Conservation (phyloP, 35 echinoderm and acorn worm genomes). For the Nesometra sesokonis region DNA sequence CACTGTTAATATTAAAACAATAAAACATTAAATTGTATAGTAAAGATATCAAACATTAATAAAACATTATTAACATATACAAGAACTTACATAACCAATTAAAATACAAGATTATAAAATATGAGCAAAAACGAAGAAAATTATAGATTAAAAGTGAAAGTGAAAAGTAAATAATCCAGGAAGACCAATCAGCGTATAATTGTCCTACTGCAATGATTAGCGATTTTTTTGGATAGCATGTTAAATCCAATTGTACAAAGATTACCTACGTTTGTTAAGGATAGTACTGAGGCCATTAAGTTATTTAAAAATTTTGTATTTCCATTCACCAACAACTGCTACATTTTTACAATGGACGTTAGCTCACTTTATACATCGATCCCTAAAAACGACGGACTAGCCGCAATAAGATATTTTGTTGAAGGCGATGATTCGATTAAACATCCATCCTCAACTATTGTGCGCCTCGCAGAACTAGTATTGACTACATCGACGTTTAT, state of each 20-base stretch:
- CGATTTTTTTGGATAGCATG: background rate
- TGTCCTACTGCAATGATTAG: conserved; percentile 15
- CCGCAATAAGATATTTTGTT: background rate
- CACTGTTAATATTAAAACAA: no score
- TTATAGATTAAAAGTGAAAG: no score
- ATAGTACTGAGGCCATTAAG: background rate
- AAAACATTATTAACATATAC: no score
- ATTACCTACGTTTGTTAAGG: background rate
- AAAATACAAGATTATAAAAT: no score
- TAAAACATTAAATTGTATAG: no score
- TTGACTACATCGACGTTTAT: background rate
- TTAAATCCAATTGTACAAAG: background rate
- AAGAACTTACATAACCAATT: no score
- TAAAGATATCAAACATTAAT: no score
- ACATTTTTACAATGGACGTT: conserved; percentile 33
- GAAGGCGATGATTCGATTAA: background rate
- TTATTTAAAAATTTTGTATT: background rate
- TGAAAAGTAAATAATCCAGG: conserved; percentile 18
- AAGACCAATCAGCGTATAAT: conserved; percentile 1
- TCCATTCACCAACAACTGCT: background rate
- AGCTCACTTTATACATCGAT: conserved; percentile 27
- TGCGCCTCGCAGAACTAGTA: background rate
- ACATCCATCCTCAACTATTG: background rate
- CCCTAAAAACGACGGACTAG: background rate
- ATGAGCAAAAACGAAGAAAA: no score